These are phyloP conservation scores for Catostylus mosaicus DNA, from an alignment of 30 jellyfish, hydroid and myxozoan genomes.

Conservation along the genomic window DNA sequence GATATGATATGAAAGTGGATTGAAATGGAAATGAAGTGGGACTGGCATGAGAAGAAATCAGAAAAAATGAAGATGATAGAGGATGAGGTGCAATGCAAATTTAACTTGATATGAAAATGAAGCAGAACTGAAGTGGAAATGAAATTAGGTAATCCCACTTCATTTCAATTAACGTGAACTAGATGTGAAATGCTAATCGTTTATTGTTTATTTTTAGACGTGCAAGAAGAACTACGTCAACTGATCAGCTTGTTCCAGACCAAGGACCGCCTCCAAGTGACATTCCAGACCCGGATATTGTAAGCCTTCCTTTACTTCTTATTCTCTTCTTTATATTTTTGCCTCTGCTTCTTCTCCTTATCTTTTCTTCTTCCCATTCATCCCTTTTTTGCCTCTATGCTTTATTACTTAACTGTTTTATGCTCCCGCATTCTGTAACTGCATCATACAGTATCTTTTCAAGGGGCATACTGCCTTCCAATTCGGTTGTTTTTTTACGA, in stretches of 20 bases:
- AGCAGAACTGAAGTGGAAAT: neutral
- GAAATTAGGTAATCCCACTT: neutral
- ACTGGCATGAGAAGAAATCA: neutral
- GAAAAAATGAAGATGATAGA: neutral
- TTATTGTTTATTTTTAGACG: neutral
- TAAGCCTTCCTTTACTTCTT: neutral
- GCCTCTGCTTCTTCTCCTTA: neutral
- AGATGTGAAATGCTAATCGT: neutral
- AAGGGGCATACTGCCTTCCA: too few species aligned
- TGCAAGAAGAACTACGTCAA: neutral
- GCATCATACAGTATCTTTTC: too few species aligned
- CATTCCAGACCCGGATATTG: neutral
- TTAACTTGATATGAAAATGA: neutral
- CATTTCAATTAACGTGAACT: neutral
- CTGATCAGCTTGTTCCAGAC: neutral
- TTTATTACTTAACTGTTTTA: too few species aligned
- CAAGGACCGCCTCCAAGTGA: neutral
- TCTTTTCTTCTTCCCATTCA: neutral
- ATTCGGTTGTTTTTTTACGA: too few species aligned
- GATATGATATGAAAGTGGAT: too few species aligned
- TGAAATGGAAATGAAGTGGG: neutral
- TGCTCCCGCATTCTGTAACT: too few species aligned
- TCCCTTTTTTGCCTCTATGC: too few species aligned
- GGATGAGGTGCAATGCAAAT: neutral
- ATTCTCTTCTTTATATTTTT: neutral